Percentiles rank a stretch among this genome's conserved stretches.
These are phyloP conservation scores for Phania funesta DNA, from an alignment of 2,888 invertebrate genomes.

Conservation along the genomic window DNA sequence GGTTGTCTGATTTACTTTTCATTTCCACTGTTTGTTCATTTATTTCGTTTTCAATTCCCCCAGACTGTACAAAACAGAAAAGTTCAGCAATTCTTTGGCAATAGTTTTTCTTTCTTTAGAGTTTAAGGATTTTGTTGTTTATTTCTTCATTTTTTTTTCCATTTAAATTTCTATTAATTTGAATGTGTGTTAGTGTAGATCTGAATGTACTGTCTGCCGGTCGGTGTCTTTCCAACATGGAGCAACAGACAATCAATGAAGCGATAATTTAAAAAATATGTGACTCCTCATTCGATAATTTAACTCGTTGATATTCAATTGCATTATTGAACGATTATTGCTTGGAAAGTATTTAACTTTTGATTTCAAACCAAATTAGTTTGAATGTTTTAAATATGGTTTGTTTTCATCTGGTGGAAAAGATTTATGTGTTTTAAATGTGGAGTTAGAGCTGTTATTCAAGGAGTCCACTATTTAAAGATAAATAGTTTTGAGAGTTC, in stretches of 20 bases:
- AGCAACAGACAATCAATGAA: constrained; percentile 35
- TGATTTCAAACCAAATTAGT: neutral
- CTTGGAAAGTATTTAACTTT: neutral
- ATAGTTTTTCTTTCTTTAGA: neutral
- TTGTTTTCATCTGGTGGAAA: neutral
- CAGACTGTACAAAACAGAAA: constrained; percentile 3
- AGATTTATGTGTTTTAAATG: neutral
- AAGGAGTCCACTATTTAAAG: too few species aligned
- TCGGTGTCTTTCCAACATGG: neutral
- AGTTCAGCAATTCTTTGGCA: neutral
- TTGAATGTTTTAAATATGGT: neutral
- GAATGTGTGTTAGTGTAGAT: neutral
- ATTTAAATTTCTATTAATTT: constrained; percentile 7
- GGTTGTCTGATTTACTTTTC: constrained; percentile 55
- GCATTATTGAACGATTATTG: constrained; percentile 5
- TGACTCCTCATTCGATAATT: neutral
- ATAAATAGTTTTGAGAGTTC: too few species aligned
- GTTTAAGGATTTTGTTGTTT: neutral
- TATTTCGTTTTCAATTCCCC: constrained; percentile 30
- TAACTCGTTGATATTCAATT: neutral
- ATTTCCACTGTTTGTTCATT: constrained; percentile 43
- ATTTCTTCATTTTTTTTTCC: too few species aligned
- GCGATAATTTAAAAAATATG: constrained; percentile 33
- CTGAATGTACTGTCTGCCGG: neutral
- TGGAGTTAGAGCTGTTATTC: neutral